Evolutionary conservation across 2,797 vertebrate genomes (phyloP), one percentile per base, ranked within the genome.

Genomic region (Smutsia temminckii): DNA sequence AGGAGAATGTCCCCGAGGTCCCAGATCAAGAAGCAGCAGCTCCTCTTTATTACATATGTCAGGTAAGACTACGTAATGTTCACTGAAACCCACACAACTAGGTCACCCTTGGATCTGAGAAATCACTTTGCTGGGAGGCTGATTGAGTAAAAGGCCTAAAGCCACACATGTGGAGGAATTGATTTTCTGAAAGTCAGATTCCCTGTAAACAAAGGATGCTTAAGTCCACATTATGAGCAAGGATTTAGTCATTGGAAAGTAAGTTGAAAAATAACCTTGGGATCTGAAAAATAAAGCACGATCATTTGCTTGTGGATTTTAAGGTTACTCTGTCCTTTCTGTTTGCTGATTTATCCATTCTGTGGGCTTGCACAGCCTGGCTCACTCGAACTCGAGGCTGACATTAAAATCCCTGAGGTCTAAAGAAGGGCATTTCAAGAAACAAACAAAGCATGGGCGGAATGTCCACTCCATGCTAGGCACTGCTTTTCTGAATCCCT

Each of bases 161-260:
- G 93, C 86, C 88, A 84, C 66, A 84, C 81, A 90, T 79, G 63
- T 66, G 40, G 64, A 89, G 23, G 80, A 74, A 95, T 87, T 94
- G 94, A 96, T 95, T 97, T 96, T 97, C 83, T 80, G n/a, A 77
- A 95, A 95, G 93, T 79, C 88, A 80, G 95, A 96, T 91, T 61
- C 40, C 84, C 89, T 69, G 8, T 94, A 95, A 96, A 93, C 93
- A 97, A 96, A 96, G 85, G 72, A 66, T 66, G 83, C 80, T 80
- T 86, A 89, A 96, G 51, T 71, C 40, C 69, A 80, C 79, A 29
- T 84, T 78, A 83, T 84, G 92, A 95, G 95, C 61, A 91, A 75
- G 69, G 89, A 93, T 94, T 97, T 95, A 93, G 93, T 80, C 69
- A 34, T 40, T 68, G 63, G 64, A 81, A 95, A 86, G 42, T 46